Base-by-base conservation (phyloP, 1,140 invertebrate species). In the Ectropis grisescens region DNA sequence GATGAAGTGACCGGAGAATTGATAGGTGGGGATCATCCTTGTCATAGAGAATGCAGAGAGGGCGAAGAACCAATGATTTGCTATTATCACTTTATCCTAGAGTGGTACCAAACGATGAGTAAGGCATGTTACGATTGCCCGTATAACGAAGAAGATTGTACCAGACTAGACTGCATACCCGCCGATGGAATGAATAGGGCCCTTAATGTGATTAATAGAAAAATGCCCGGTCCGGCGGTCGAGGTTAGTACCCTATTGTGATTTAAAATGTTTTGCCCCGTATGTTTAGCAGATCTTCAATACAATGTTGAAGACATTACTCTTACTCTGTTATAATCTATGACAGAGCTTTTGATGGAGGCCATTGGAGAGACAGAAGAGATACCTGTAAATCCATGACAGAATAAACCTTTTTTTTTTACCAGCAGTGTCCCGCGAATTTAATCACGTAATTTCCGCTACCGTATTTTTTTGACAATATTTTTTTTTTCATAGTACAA, bases 101-200 rank as follows among this genome's bases (percentile, higher is more conserved):
- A 95, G 65, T 89, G 87, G 83, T 95, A 95, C 69, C 85, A 90
- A 31, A 90, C 92, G 1, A 87, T 95, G 85, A 92, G 90, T 57
- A 94, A 94, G 67, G 94, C 94, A 1, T 97, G 95, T 57, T 93
- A 87, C 53, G 80, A 91, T 49, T 97, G 95, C 64, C 93, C 94
- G 0, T 84, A 72, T 16, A 92, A 93, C 55, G 47, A 75, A 0
- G 87, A 87, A 0, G 93, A 97, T 59, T 97, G 95, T 58, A 83
- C 81, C 25, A 78, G 90, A 22, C 85, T 86, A 0, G 90, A 96
- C 52, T 97, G 95, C 58, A 86, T 96, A 32, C 82, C 91, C 2
- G 92, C 88, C 2, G 93, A 97, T 69, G 95, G 95, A 0, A 79
- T 91, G 3, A 83, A 85, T 13, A 84, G 93, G 43, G 80, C 89